Base-by-base conservation (phyloP, 37 sponge, comb jelly and placozoan species). In the Crambe crambe region DNA sequence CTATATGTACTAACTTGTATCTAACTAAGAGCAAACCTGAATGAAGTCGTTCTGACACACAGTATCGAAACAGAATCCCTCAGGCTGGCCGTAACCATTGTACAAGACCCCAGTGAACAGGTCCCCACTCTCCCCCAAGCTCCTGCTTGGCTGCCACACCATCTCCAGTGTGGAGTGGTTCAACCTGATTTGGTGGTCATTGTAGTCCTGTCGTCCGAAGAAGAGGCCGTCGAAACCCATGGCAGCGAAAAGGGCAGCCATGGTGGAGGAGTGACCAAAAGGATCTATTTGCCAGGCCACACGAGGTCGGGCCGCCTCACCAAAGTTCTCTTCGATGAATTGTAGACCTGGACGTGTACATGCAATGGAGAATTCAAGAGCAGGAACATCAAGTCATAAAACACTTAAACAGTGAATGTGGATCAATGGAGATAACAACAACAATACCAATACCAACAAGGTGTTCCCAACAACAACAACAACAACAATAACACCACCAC, bases 201-300 rank as follows among this genome's bases (percentile, higher is more conserved):
- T 90, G 39, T 98, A 95, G 81, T 98, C 96, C 37, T 89, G 91
- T 9, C 99, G 80, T 35, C 82, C 92, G 75, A 98, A 98, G 87
- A 93, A 98, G 68, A 95, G 76, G 2, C 89, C 93, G 70, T 95
- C 90, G 72, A 80, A 89, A 0, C 95, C 98, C 84, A 95, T 93
- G 86, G 85, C 42, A 18, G 56, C 22, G 81, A 90, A 84, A 34
- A 94, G 70, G 42, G 89, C 81, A 6, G 92, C 91, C 64, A 82
- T 82, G 18, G 80, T 86, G 0, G 88, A 73, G 17, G 92, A 91
- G 81, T 91, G 95, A 2, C 95, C 95, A 0, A 93, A 93, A 17
- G 93, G 93, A 56, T 93, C 93, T 15, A 93, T 93, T 66, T 92
- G 92, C 92, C 92, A 91, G 38, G 84, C 92, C n/a, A 83, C 76